Conservation (phyloP, 2,888 invertebrate genomes). For the Trissoscelio sp. region DNA sequence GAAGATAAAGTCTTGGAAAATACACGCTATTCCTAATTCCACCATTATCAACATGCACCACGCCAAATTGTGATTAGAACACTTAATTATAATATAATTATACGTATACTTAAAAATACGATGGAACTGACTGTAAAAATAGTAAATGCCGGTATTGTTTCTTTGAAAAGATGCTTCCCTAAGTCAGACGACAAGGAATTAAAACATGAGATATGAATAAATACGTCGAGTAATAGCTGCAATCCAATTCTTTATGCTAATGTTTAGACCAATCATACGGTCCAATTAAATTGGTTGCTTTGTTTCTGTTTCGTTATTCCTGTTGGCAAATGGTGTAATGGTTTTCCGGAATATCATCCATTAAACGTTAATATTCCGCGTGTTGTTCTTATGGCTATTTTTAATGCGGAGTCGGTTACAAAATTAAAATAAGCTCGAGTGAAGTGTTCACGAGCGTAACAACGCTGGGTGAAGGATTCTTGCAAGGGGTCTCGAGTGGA, state of each 20-base stretch:
- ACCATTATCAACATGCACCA: neutral
- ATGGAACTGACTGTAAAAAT: conserved; percentile 9
- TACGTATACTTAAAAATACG: conserved; percentile 20
- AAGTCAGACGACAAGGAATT: conserved; percentile 3
- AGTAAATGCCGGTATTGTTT: conserved; percentile 10
- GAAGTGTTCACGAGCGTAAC: conserved; percentile 58
- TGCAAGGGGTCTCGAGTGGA: conserved; percentile 35
- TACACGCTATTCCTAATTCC: conserved; percentile 1
- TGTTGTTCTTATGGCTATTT: conserved; percentile 15
- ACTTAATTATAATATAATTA: neutral
- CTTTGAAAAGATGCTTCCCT: conserved; percentile 9
- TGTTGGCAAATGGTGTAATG: conserved; percentile 23
- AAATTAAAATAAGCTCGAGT: conserved; percentile 55
- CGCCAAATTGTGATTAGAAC: conserved; percentile 31
- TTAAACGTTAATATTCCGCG: conserved; percentile 21
- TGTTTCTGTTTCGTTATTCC: too few species aligned
- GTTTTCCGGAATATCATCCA: conserved; percentile 23
- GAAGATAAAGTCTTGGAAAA: conserved; percentile 32
- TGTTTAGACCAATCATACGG: neutral
- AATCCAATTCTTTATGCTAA: conserved; percentile 1
- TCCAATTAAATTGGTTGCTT: conserved; percentile 22
- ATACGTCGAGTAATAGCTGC: conserved; percentile 13
- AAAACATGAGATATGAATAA: conserved; percentile 13
- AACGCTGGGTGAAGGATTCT: conserved; percentile 40
- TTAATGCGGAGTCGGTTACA: conserved; percentile 29